These are phyloP conservation scores for Tapirus indicus DNA, from an alignment of 2,797 vertebrate genomes.

Conservation along the genomic window DNA sequence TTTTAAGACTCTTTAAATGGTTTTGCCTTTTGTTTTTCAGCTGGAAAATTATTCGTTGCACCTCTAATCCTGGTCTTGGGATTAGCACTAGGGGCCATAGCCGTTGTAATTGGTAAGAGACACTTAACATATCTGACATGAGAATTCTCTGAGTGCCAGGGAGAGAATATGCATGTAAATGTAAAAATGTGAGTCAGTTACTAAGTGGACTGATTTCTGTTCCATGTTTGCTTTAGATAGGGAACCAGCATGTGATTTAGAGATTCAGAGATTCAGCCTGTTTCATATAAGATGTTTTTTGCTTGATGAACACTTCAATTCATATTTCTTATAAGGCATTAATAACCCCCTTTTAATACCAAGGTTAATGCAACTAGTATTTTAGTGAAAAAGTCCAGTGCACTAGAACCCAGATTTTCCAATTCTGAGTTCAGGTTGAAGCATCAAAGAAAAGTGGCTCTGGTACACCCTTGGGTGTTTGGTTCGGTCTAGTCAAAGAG, in stretches of 20 bases:
- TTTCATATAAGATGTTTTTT: neutral
- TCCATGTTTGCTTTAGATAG: neutral
- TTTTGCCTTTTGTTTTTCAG: conserved; percentile 89
- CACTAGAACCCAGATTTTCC: neutral
- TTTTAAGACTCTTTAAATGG: conserved; percentile 44
- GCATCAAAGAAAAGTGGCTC: neutral
- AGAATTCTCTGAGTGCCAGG: neutral
- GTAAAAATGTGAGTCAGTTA: neutral
- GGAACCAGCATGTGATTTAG: neutral
- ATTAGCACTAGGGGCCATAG: conserved; percentile 95
- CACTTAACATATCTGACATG: neutral
- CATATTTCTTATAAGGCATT: neutral
- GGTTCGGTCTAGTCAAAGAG: neutral
- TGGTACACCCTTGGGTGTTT: neutral
- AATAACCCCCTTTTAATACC: neutral
- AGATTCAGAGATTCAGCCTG: neutral
- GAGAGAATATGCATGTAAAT: neutral
- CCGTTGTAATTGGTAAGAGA: conserved; percentile 96
- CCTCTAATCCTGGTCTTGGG: conserved; percentile 96
- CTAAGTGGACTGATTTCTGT: neutral
- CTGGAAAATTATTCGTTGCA: conserved; percentile 96
- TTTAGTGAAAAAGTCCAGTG: neutral
- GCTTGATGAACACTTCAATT: neutral
- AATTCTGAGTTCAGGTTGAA: neutral
- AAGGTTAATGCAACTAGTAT: neutral